Evolutionary conservation across 2,797 vertebrate species (phyloP), one percentile per base, ranked within the genome.

Genomic region (Siniperca obscura): DNA sequence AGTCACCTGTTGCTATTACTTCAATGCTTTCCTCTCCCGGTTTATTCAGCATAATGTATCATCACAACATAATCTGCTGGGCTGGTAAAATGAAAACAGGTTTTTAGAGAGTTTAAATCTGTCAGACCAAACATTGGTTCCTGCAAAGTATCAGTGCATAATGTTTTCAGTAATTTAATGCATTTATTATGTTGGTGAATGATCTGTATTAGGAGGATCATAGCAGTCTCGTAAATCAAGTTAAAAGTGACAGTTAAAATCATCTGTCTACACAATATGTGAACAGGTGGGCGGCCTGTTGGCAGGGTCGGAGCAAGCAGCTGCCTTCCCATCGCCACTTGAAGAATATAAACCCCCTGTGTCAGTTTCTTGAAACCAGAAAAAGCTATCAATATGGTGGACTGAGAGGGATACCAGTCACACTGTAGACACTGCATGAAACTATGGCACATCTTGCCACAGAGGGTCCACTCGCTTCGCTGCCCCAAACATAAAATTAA

Each of bases 221-320:
- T 1, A 53, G 27, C 17, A 21, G 71, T 50, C 36, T 61, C n/a
- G 67, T 64, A 42, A 76, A 81, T 79, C 0, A 61, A 77, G 25
- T 27, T 25, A 13, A 48, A 62, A 65, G 19, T 70, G 74, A 76
- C 48, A 34, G 62, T 74, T 83, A 46, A 34, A 81, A 62, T 68
- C 34, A 61, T 80, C 59, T 42, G 65, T 19, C 25, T 46, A 2
- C 38, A 74, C 19, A 59, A 7, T 30, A 50, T 70, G 59, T 10
- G 66, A 85, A 71, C 81, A 89, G 86, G 87, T 90, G 82, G 72
- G 8, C 1, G 30, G 56, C 25, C 71, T 61, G 70, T n/a, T 78
- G 67, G 55, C 56, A 40, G n/a, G 30, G 25, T 69, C 62, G 62
- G 46, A 87, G 68, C 72, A 81, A 86, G 61, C 86, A 78, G 79